Evolutionary conservation across 2,797 vertebrate genomes (phyloP).

Genomic region (Chrysocyon brachyurus): DNA sequence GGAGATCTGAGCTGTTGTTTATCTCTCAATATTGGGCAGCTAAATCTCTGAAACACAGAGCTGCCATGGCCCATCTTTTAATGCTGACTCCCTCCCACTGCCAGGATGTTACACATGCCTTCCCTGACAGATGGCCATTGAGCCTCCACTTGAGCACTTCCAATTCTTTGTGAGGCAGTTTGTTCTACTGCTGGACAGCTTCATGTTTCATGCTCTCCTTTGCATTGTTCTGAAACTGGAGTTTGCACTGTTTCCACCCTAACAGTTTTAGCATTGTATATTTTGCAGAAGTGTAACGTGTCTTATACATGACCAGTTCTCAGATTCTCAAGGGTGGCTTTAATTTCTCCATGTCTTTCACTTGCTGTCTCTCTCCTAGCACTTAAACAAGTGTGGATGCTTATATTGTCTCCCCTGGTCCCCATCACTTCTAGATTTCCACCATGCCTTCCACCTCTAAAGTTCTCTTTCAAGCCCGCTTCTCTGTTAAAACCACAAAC

Average conservation of each 20-base stretch:
- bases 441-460: background rate
- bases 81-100: background rate
- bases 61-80: background rate
- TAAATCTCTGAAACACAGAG: background rate
- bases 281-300: background rate
- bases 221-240: background rate
- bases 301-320: background rate
- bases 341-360: background rate
- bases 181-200: background rate
- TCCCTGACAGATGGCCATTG: background rate
- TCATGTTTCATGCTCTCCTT: background rate
- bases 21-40: background rate
- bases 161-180: background rate
- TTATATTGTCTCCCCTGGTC: background rate
- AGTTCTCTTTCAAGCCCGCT: background rate
- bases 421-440: background rate
- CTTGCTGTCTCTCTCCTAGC: background rate
- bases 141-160: background rate
- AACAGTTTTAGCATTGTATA: background rate
- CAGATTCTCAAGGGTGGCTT: background rate
- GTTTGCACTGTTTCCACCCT: background rate
- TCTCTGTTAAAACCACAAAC: background rate
- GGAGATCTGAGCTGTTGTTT: slow-evolving; percentile 4
- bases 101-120: background rate
- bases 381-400: background rate